Conservation (phyloP, 2,113 vertebrate species). For the Geococcyx californianus region DNA sequence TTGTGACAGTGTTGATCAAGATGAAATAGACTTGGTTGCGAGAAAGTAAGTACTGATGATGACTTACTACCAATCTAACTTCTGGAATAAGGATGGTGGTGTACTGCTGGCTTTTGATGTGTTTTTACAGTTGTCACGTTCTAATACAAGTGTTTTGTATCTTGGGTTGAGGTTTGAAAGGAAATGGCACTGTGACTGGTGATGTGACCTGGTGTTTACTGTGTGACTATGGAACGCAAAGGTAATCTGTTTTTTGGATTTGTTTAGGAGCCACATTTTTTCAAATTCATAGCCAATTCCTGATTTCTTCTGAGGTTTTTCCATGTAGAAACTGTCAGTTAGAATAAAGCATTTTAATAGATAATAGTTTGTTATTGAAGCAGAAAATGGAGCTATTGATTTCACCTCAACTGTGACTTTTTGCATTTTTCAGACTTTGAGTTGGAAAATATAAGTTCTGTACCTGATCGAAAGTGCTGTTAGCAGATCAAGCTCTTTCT, state of each 20-base stretch:
- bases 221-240: background rate
- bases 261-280: background rate
- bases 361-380: background rate
- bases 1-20: background rate
- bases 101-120: background rate
- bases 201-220: background rate
- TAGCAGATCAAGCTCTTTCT: background rate
- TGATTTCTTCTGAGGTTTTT: background rate
- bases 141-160: background rate
- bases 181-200: background rate
- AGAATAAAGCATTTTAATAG: background rate
- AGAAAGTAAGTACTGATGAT: background rate
- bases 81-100: background rate
- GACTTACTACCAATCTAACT: background rate
- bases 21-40: background rate
- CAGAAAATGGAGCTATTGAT: background rate
- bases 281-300: background rate
- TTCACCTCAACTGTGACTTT: background rate
- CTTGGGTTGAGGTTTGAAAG: background rate
- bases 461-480: background rate
- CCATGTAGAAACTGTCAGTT: background rate
- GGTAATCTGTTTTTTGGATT: background rate
- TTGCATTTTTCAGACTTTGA: background rate
- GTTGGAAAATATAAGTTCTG: background rate
- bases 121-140: background rate